Percentiles rank a stretch among this genome's conserved stretches.
Conservation (phyloP, 2,113 vertebrate genomes). For the Stigmatopora nigra region DNA sequence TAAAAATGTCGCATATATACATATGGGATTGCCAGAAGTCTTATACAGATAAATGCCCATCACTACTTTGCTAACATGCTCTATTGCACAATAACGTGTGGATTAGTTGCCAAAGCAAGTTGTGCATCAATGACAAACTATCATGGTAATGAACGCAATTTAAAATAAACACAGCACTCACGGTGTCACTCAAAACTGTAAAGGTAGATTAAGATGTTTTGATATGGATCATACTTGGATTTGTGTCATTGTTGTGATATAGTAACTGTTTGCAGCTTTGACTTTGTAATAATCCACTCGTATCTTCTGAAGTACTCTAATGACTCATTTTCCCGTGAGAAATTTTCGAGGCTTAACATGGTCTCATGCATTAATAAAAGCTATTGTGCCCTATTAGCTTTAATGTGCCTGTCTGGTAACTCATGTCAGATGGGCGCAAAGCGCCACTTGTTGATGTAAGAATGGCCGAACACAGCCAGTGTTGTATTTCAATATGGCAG, state of each 20-base stretch:
- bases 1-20: background rate
- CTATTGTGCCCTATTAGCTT: conserved; percentile 71
- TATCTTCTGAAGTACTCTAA: conserved; percentile 50
- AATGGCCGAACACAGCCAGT: conserved; percentile 62
- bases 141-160: background rate
- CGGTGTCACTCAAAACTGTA: background rate
- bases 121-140: background rate
- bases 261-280: background rate
- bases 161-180: background rate
- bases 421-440: conserved; percentile 61
- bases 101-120: background rate
- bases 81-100: background rate
- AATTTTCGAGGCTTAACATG: conserved; percentile 63
- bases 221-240: background rate
- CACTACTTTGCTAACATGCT: background rate
- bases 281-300: conserved; percentile 52
- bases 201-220: background rate
- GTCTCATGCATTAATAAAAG: conserved; percentile 67
- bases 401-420: conserved; percentile 68
- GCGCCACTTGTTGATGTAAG: conserved; percentile 61
- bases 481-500: conserved; percentile 75
- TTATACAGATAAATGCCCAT: background rate
- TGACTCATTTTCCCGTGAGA: conserved; percentile 54
- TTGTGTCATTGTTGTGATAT: background rate
- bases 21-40: background rate